Base-by-base conservation (phyloP, 1,140 invertebrate genomes). In the Ostrea denselamellosa region DNA sequence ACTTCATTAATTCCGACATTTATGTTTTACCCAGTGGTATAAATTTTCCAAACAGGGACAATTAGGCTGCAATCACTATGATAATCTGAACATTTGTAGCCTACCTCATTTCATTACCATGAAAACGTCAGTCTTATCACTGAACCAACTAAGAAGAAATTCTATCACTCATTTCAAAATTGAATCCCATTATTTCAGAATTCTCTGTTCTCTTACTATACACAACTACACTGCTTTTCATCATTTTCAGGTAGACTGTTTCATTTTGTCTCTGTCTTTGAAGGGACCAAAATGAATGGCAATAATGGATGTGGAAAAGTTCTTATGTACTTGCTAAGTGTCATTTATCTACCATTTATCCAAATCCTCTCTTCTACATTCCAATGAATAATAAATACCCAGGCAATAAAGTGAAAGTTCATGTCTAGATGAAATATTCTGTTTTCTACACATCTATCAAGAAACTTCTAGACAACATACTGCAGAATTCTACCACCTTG, bases 1-100 rank as follows among this genome's bases (percentile, higher is more conserved):
- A 77, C 68, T 77, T 77, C 68, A 77, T 77, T 77, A 77, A 77
- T 77, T 77, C 68, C 68, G 68, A 77, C 68, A 77, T 77, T 77
- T 34, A 77, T 44, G 68, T 77, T 77, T 77, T 77, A 77, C 28
- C 28, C 68, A 34, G 68, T 77, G 28, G 68, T 77, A 77, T 77
- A 77, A 77, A 77, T 77, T 77, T 77, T 17, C 68, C 68, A 77
- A 77, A 77, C 68, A 77, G 68, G 68, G 68, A 77, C 68, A 77
- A 77, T 77, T 77, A 77, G 68, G 10, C 68, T 28, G 28, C 68
- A 34, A 77, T 77, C 68, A 77, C 68, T 34, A 9, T 34, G 25
- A 77, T 77, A 77, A 77, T 77, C 68, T 77, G 25, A 14, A 77
- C 22, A 25, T 25, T 28, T 77, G 68, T 77, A 77, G 68, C 68